Evolutionary conservation across 64 coral and sea anemone genomes (phyloP).

Genomic region (Dendronephthya gigantea): DNA sequence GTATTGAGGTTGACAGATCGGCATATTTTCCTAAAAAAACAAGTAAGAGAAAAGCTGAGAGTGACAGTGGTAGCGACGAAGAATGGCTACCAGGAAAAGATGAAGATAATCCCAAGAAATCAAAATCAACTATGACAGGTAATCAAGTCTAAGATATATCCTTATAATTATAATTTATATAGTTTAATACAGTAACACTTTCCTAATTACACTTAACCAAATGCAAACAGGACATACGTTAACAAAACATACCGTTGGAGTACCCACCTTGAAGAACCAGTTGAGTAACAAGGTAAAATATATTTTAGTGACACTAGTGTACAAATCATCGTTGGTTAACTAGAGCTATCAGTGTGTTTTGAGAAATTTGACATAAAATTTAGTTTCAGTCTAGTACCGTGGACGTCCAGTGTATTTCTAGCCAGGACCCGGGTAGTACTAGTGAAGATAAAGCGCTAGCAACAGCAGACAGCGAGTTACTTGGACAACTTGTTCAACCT

Average conservation of each 20-base stretch:
- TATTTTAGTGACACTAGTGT: too few species aligned
- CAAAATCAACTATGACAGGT: background rate
- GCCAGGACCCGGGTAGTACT: background rate
- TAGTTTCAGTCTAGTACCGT: background rate
- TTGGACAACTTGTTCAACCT: background rate
- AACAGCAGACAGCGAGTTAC: background rate
- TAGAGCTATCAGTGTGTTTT: too few species aligned
- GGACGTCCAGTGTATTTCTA: background rate
- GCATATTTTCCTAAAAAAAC: background rate
- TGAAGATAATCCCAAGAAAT: constrained; percentile 5
- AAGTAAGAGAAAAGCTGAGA: background rate
- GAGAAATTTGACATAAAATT: too few species aligned
- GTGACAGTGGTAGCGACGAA: constrained; percentile 5
- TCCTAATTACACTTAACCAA: background rate
- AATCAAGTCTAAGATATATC: too few species aligned
- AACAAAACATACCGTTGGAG: background rate
- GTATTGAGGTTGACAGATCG: background rate
- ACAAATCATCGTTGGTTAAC: too few species aligned
- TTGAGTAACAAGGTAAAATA: background rate
- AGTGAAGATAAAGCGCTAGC: background rate
- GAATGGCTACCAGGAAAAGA: background rate
- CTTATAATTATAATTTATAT: too few species aligned
- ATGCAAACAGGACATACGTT: background rate
- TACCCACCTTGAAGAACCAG: background rate
- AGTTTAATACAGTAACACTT: too few species aligned